Percentiles rank a stretch among this genome's conserved stretches.
phyloP scores from a whole-genome alignment of 2,888 invertebrate genomes.

The Andrena praecox region DNA sequence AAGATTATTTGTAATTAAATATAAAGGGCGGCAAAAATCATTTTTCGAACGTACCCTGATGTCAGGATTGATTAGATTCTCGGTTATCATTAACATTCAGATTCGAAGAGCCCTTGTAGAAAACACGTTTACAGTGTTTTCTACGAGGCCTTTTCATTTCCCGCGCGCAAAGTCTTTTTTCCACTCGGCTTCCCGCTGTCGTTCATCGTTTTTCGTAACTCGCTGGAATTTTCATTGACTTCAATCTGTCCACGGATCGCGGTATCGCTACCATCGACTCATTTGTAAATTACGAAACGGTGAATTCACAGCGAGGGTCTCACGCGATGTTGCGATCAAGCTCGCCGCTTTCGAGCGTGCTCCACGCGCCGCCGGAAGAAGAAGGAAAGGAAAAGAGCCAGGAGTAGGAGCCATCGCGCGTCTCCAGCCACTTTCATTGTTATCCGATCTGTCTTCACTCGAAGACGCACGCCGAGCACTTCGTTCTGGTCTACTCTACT shows the following conservation, averaged over 20 bases:
- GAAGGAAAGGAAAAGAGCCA: constrained; percentile 49
- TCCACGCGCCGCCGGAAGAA: constrained; percentile 50
- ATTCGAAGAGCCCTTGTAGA: background rate
- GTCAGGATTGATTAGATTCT: background rate
- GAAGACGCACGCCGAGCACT: constrained; percentile 68
- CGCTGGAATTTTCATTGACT: background rate
- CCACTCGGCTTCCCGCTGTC: background rate
- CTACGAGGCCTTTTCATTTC: no score
- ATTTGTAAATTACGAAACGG: constrained; percentile 42
- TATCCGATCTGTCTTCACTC: constrained; percentile 77
- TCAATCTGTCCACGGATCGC: background rate
- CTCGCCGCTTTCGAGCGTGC: constrained; percentile 26
- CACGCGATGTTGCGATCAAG: constrained; percentile 34
- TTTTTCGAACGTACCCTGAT: background rate
- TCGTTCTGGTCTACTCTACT: constrained; percentile 13
- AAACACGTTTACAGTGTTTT: no score
- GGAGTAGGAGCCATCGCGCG: constrained; percentile 57
- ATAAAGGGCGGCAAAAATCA: no score
- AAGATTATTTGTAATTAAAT: no score
- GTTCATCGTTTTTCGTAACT: background rate
- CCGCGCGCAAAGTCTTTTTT: background rate
- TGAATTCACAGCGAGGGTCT: constrained; percentile 27
- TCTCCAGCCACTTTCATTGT: constrained; percentile 82
- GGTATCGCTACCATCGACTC: background rate
- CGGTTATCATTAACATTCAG: constrained; percentile 3